These are phyloP conservation scores for Spicauda simplicius DNA, from an alignment of 2,888 invertebrate species.

Conservation along the genomic window DNA sequence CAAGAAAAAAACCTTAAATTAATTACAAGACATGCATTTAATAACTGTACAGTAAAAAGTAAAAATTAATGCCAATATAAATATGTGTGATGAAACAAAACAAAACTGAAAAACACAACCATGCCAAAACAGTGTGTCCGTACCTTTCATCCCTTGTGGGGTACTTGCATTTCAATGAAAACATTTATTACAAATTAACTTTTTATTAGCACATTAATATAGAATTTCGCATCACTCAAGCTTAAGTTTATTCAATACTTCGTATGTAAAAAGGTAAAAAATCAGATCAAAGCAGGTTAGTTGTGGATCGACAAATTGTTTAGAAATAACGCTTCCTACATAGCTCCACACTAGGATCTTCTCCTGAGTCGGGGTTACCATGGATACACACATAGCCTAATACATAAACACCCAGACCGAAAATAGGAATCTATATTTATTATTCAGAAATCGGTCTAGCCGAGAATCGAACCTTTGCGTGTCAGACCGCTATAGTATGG, in stretches of 20 bases:
- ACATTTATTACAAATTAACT: slow-evolving; percentile 41
- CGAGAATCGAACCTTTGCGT: no score
- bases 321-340: no score
- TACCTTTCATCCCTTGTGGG: slow-evolving; percentile 41
- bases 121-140: slow-evolving; percentile 35
- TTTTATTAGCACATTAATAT: slow-evolving; percentile 75
- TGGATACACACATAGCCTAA: no score
- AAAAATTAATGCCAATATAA: slow-evolving; percentile 59
- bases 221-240: slow-evolving; percentile 67
- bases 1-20: background rate
- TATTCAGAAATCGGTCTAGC: no score
- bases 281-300: slow-evolving; percentile 7
- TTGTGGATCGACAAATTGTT: background rate
- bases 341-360: no score
- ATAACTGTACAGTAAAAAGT: slow-evolving; percentile 35
- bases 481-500: no score
- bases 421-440: no score
- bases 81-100: slow-evolving; percentile 64
- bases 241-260: slow-evolving; percentile 53
- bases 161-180: slow-evolving; percentile 50
- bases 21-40: slow-evolving; percentile 40
- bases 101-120: slow-evolving; percentile 31
- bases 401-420: no score
- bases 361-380: no score
- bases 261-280: slow-evolving; percentile 27